phyloP scores from a whole-genome alignment of 2,797 vertebrate species.

The Sebastiscus tertius region DNA sequence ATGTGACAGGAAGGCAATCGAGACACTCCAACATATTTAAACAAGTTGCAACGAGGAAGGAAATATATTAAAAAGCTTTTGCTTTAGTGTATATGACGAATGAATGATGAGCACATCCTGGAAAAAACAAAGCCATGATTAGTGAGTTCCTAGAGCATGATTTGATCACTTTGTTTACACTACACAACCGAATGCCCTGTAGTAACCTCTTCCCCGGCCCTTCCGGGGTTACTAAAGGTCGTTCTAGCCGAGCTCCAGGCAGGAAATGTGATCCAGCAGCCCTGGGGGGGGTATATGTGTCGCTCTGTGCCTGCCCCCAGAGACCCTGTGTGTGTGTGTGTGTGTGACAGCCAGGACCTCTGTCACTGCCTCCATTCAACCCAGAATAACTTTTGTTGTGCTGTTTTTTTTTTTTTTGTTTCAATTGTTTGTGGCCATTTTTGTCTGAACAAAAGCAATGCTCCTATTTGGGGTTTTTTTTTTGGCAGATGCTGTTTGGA shows the following conservation, averaged over 20 bases:
- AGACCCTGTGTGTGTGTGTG: constrained; percentile 14
- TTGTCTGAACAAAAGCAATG: constrained; percentile 45
- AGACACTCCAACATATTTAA: no score
- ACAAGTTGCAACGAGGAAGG: no score
- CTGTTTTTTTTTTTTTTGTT: constrained; percentile 26
- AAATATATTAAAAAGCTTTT: no score
- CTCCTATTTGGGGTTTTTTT: constrained; percentile 24
- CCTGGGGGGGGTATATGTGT: constrained; percentile 32
- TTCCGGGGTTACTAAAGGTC: constrained; percentile 91
- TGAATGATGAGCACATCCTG: not conserved
- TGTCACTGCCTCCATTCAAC: constrained; percentile 64
- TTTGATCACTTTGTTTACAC: constrained; percentile 39
- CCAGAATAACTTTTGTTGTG: constrained; percentile 59
- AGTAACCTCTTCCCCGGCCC: constrained; percentile 86
- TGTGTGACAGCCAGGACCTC: constrained; percentile 47
- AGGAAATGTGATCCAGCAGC: constrained; percentile 79
- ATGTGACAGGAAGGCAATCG: no score
- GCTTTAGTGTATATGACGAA: not conserved
- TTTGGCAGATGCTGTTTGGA: constrained; percentile 37
- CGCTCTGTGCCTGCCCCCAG: constrained; percentile 43
- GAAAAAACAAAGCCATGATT: constrained; percentile 6
- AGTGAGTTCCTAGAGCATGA: not conserved
- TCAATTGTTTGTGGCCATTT: constrained; percentile 55
- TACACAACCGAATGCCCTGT: constrained; percentile 79
- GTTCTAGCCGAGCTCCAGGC: constrained; percentile 62